Evolutionary conservation across 2,797 vertebrate genomes (phyloP).

Genomic region (Anguilla marmorata): DNA sequence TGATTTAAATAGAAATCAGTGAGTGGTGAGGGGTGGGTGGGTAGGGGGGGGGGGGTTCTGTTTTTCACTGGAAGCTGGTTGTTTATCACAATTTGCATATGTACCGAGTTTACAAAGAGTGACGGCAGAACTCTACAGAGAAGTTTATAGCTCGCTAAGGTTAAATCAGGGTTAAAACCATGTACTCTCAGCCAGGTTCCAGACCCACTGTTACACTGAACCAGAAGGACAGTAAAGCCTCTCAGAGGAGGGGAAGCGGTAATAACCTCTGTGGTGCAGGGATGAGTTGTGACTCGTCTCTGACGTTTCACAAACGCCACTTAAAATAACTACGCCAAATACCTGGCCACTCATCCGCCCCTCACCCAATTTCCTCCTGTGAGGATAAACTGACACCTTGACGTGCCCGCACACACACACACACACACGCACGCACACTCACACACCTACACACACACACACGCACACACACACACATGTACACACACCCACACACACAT

Average conservation of each 20-base stretch:
- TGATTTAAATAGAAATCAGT: no score
- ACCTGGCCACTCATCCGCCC: not conserved
- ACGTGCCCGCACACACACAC: not conserved
- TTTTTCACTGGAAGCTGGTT: not conserved
- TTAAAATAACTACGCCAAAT: conserved; percentile 9
- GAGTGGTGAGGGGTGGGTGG: not conserved
- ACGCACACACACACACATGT: no score
- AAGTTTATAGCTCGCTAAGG: not conserved
- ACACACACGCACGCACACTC: not conserved
- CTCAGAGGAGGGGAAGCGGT: not conserved
- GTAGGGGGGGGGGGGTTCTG: no score
- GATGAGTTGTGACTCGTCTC: conserved; percentile 1
- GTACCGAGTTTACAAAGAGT: not conserved
- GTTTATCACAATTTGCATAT: not conserved
- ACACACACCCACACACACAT: no score
- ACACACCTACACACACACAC: no score
- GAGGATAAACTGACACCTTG: not conserved
- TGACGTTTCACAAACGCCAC: conserved; percentile 16
- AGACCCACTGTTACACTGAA: conserved; percentile 38
- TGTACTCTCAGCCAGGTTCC: not conserved
- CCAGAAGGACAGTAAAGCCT: not conserved
- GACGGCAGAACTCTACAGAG: not conserved
- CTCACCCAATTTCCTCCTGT: not conserved
- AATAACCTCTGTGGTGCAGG: not conserved
- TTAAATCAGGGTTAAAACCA: not conserved